Conservation (phyloP, 1,140 invertebrate species). For the Lamellibrachia luymesi region DNA sequence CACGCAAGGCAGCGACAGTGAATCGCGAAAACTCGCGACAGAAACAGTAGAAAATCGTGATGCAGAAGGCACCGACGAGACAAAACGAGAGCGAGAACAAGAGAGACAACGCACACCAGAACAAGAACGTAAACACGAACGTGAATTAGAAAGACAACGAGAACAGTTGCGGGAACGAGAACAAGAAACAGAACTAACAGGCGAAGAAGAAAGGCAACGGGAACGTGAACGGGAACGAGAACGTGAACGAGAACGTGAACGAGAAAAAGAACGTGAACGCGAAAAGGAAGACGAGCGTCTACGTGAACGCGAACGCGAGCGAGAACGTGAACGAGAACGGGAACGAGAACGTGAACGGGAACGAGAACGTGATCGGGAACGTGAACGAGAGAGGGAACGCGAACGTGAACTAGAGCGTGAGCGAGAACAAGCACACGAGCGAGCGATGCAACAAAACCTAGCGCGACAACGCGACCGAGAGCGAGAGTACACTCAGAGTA, state of each 20-base stretch:
- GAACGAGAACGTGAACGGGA: neutral
- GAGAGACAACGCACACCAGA: no score
- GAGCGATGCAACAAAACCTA: neutral
- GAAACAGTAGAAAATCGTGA: neutral
- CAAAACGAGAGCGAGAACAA: no score
- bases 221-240: constrained; percentile 37
- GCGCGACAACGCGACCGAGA: neutral
- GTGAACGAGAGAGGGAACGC: neutral
- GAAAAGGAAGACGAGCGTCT: constrained; percentile 44
- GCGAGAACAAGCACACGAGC: neutral
- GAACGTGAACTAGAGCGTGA: neutral
- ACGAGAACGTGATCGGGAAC: neutral
- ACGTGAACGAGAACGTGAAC: constrained; percentile 32
- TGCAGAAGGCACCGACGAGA: neutral
- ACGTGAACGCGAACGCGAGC: constrained; percentile 35
- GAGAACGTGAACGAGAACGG: constrained; percentile 36
- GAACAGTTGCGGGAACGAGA: constrained; percentile 28
- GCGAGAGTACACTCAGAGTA: neutral
- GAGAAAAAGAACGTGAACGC: constrained; percentile 41
- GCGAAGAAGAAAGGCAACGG: constrained; percentile 38
- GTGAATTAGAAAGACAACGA: constrained; percentile 23
- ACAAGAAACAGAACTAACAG: constrained; percentile 33
- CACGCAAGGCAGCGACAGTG: neutral
- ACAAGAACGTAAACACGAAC: constrained; percentile 44
- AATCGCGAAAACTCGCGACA: neutral